phyloP scores from a whole-genome alignment of 2,888 invertebrate species.

The Melikaiella ostensackeni region DNA sequence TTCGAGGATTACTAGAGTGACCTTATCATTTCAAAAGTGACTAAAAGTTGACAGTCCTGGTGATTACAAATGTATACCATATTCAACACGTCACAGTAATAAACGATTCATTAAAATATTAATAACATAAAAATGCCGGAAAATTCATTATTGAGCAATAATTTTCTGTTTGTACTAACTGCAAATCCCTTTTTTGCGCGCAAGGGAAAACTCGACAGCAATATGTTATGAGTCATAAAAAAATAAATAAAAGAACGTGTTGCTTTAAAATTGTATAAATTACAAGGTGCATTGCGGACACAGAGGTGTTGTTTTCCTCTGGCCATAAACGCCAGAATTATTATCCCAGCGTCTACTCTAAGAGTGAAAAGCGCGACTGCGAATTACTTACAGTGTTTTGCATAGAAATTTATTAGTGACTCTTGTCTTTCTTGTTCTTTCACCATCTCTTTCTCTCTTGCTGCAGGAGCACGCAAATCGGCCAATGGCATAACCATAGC shows the following conservation, averaged over 20 bases:
- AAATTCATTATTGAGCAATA: too few relatives aligned
- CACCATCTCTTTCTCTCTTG: neutral
- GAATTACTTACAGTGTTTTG: conserved; percentile 47
- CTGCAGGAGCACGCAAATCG: conserved; percentile 41
- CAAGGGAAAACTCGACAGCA: neutral
- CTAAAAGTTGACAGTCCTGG: too few relatives aligned
- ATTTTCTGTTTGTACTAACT: too few relatives aligned
- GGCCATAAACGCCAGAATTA: conserved; percentile 33
- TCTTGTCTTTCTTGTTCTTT: conserved; percentile 3
- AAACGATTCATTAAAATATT: too few relatives aligned
- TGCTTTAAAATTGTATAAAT: conserved; percentile 15
- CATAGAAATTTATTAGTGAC: conserved; percentile 52
- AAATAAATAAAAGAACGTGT: conserved; percentile 1
- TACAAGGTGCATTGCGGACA: conserved; percentile 4
- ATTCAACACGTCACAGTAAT: too few relatives aligned
- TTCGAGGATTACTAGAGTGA: too few relatives aligned
- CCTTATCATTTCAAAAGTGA: too few relatives aligned
- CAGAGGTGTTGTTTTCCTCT: neutral
- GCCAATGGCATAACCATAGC: conserved; percentile 3
- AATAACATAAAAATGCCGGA: too few relatives aligned
- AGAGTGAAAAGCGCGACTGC: conserved; percentile 48
- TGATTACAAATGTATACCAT: too few relatives aligned
- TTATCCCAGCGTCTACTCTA: conserved; percentile 44
- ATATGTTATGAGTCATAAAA: conserved; percentile 1
- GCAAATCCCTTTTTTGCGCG: neutral